Conservation (phyloP, 2,888 invertebrate species). For the Oscheius sp. region DNA sequence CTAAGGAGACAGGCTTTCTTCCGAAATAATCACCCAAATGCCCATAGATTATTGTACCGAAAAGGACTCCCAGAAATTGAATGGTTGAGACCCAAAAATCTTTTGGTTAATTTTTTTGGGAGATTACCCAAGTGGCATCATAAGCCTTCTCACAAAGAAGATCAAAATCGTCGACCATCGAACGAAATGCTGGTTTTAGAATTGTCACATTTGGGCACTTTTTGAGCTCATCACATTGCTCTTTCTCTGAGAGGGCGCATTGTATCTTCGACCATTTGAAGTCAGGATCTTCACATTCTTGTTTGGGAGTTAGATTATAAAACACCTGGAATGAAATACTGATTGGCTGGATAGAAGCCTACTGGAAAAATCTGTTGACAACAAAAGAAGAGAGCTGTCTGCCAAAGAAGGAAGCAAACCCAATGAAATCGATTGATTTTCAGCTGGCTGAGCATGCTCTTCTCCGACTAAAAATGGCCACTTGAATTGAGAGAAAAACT, state of each 20-base stretch:
- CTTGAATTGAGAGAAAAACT: not conserved
- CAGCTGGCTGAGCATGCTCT: conserved; percentile 15
- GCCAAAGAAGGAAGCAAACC: conserved; percentile 45
- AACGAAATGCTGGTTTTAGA: conserved; percentile 39
- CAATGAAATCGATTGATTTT: conserved; percentile 46
- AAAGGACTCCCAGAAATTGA: conserved; percentile 52
- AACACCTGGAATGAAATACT: conserved; percentile 33
- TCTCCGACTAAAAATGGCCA: not conserved
- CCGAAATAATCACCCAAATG: conserved; percentile 54
- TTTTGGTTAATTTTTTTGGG: not conserved
- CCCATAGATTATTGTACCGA: conserved; percentile 51
- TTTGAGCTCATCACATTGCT: conserved; percentile 30
- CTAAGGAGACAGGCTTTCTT: conserved; percentile 42
- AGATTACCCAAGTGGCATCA: conserved; percentile 43
- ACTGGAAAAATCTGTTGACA: conserved; percentile 54
- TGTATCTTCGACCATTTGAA: conserved; percentile 40
- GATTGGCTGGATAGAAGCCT: too few relatives aligned
- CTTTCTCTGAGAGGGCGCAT: conserved; percentile 43
- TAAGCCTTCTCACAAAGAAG: conserved; percentile 43
- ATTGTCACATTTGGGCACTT: conserved; percentile 18
- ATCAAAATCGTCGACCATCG: conserved; percentile 48
- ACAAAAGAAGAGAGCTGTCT: conserved; percentile 48
- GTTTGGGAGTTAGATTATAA: conserved; percentile 43
- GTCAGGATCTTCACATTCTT: conserved; percentile 36
- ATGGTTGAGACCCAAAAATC: conserved; percentile 42